A percentile compares a stretch with the other conserved stretches of the same genome.
These are phyloP conservation scores for Theristicus caerulescens DNA, from an alignment of 2,113 vertebrate genomes.

Conservation along the genomic window DNA sequence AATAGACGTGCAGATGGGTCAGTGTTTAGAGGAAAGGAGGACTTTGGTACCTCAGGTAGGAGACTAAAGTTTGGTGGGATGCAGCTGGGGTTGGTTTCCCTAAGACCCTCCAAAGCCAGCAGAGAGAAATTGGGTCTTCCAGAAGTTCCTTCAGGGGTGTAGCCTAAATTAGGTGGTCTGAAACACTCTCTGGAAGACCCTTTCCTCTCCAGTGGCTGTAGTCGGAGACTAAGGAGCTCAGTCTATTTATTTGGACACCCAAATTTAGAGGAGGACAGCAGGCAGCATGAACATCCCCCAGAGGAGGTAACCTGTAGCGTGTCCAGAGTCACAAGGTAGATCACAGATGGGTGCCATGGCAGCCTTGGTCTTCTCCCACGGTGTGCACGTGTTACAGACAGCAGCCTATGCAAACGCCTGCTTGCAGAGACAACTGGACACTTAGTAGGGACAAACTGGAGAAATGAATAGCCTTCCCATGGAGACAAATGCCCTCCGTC, in stretches of 20 bases:
- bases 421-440: not conserved
- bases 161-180: not conserved
- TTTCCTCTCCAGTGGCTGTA: not conserved
- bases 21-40: not conserved
- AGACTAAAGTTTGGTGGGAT: not conserved
- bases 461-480: not conserved
- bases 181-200: not conserved
- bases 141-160: not conserved
- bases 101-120: not conserved
- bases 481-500: not conserved
- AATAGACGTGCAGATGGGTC: not conserved
- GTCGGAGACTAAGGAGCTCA: not conserved
- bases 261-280: not conserved
- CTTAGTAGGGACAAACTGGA: not conserved
- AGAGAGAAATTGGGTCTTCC: not conserved
- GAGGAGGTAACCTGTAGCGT: not conserved
- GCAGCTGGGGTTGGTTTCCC: not conserved
- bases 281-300: not conserved
- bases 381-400: not conserved
- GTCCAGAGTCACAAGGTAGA: not conserved
- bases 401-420: not conserved
- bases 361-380: not conserved
- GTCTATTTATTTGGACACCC: not conserved
- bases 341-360: not conserved
- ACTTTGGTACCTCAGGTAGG: not conserved